phyloP scores from a whole-genome alignment of 2,888 invertebrate genomes.

The Drosophila atripex region DNA sequence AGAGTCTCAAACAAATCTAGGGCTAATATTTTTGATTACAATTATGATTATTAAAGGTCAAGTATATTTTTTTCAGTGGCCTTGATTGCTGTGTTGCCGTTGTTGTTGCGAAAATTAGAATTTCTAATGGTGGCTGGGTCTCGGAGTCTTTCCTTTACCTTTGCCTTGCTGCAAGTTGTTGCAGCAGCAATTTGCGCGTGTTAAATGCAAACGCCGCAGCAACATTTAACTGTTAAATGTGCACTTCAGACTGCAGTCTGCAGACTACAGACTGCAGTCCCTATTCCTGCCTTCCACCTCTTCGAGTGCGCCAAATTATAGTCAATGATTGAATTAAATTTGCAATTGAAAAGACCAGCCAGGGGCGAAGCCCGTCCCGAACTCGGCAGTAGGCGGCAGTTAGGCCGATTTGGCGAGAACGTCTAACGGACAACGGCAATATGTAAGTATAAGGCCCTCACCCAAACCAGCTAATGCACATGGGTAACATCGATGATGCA shows the following conservation, averaged over 20 bases:
- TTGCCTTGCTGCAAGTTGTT: slow-evolving; percentile 34
- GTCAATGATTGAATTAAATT: slow-evolving; percentile 79
- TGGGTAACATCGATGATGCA: slow-evolving; percentile 41
- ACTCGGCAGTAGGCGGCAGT: slow-evolving; percentile 42
- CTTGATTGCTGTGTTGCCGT: slow-evolving; percentile 60
- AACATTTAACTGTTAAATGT: slow-evolving; percentile 75
- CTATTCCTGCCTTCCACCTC: slow-evolving; percentile 21
- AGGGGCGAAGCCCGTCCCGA: slow-evolving; percentile 35
- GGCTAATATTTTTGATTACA: not conserved
- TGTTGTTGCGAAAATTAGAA: slow-evolving; percentile 67
- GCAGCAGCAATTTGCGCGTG: slow-evolving; percentile 74
- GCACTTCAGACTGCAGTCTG: slow-evolving; percentile 22
- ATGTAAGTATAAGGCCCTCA: slow-evolving; percentile 8
- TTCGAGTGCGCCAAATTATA: slow-evolving; percentile 73
- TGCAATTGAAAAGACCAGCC: slow-evolving; percentile 72
- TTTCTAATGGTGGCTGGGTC: slow-evolving; percentile 71
- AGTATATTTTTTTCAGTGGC: slow-evolving; percentile 10
- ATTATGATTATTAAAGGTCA: not conserved
- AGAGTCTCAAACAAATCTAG: not conserved
- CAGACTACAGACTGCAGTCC: slow-evolving; percentile 23
- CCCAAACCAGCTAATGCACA: slow-evolving; percentile 2
- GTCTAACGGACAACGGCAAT: slow-evolving; percentile 34
- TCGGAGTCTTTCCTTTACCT: slow-evolving; percentile 51
- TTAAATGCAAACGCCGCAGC: slow-evolving; percentile 71
- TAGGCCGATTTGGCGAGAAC: slow-evolving; percentile 33